Evolutionary conservation across 2,113 vertebrate genomes (phyloP).

Genomic region (Solea senegalensis): DNA sequence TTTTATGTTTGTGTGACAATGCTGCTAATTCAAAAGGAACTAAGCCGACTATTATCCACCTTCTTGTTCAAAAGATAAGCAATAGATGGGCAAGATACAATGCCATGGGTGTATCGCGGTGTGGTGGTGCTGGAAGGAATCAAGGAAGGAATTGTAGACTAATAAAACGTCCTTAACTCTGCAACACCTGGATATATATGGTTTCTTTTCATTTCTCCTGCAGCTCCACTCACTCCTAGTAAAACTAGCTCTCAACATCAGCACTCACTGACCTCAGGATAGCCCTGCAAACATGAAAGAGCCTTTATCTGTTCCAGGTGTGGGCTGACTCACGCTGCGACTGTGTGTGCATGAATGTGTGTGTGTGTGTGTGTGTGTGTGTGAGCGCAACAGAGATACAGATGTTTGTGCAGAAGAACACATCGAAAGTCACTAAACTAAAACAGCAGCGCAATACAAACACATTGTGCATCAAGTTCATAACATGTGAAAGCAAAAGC

Average conservation of each 20-base stretch:
- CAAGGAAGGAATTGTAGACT: conserved; percentile 57
- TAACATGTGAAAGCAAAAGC: conserved; percentile 55
- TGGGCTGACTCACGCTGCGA: conserved; percentile 63
- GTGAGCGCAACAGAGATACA: conserved; percentile 49
- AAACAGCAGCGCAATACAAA: conserved; percentile 53
- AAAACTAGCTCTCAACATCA: conserved; percentile 78
- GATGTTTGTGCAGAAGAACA: conserved; percentile 64
- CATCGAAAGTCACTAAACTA: conserved; percentile 53
- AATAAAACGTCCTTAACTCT: conserved; percentile 68
- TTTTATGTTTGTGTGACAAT: conserved; percentile 44
- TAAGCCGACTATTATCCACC: conserved; percentile 42
- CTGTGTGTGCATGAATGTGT: conserved; percentile 48
- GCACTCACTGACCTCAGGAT: conserved; percentile 79
- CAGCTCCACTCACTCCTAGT: conserved; percentile 73
- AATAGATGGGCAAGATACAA: conserved; percentile 53
- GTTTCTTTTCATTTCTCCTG: conserved; percentile 74
- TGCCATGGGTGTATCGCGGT: conserved; percentile 36
- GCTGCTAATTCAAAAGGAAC: conserved; percentile 65
- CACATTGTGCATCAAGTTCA: conserved; percentile 39
- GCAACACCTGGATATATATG: conserved; percentile 76
- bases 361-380: conserved; percentile 14
- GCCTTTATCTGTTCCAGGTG: conserved; percentile 85
- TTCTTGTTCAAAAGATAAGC: conserved; percentile 48
- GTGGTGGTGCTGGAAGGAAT: conserved; percentile 36
- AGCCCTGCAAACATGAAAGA: conserved; percentile 82